Evolutionary conservation across 2,888 invertebrate species (phyloP), one percentile per base, ranked within the genome.

Genomic region (Miltochrista miniata): DNA sequence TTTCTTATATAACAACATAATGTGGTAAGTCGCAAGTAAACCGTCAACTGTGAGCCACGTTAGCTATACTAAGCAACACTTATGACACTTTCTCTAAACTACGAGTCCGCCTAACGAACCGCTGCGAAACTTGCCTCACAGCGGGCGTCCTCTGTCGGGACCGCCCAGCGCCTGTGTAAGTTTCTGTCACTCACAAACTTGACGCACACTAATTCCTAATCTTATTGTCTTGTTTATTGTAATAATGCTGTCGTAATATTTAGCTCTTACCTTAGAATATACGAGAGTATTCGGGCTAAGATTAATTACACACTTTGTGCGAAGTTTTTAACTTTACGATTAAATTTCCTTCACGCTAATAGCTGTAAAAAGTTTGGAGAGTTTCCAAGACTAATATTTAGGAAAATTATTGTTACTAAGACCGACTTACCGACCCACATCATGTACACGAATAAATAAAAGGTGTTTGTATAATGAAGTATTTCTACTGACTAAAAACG

Each of bases 161-260:
- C 18, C 18, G 18, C 18, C n/a, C 11, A 8, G 45, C 42, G 29
- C 44, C 44, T 51, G 24, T 33, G 18, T 45, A 52, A 65, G 44
- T 61, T 57, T 43, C 43, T 31, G 18, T 44, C 34, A 40, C n/a
- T 15, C 12, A 14, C 45, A 10, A 54, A 59, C 52, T 64, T 68
- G 18, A 18, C 12, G 36, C 42, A 42, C 44, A 40, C 49, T 57
- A 69, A 69, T 69, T 56, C 51, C 60, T 69, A 4, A 24, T 24
- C 5, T 2, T 24, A 24, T 24, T 4, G 2, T 24, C 18, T 62
- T 65, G 66, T 69, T 67, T 58, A 66, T 67, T 69, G 62, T 59
- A 66, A 62, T 65, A 53, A 53, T 68, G 58, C 48, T 58, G 45
- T 35, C 45, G 47, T 47, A 55, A 52, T 49, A 56, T 65, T 61